phyloP scores from a whole-genome alignment of 2,888 invertebrate species.

The Dromius quadrimaculatus region DNA sequence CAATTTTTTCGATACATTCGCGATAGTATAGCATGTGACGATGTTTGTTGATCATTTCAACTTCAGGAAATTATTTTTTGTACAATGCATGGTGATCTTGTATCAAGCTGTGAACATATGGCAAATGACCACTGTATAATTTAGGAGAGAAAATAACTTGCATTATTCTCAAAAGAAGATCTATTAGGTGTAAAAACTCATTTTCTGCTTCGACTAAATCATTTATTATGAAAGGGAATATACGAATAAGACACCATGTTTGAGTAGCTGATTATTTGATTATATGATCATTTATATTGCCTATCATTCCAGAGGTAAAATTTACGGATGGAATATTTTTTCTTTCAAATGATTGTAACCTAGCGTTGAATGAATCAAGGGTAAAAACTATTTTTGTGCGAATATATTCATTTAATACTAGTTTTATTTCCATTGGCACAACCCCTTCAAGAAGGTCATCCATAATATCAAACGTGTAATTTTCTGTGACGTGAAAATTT shows the following conservation, averaged over 20 bases:
- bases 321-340: constrained; percentile 55
- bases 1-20: too few relatives aligned
- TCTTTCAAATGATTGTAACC: constrained; percentile 50
- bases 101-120: constrained; percentile 27
- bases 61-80: constrained; percentile 43
- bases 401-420: constrained; percentile 43
- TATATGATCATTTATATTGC: constrained; percentile 44
- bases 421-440: constrained; percentile 47
- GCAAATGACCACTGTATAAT: constrained; percentile 19
- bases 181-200: constrained; percentile 46
- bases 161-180: constrained; percentile 48
- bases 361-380: constrained; percentile 42
- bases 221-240: constrained; percentile 53
- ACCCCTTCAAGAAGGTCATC: constrained; percentile 53
- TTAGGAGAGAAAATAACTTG: constrained; percentile 53
- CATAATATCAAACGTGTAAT: constrained; percentile 49
- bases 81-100: constrained; percentile 36
- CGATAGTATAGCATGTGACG: too few relatives aligned
- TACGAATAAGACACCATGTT: constrained; percentile 54
- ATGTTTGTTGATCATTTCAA: constrained; percentile 48
- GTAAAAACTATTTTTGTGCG: background rate
- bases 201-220: constrained; percentile 50
- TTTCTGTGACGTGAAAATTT: constrained; percentile 46
- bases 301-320: constrained; percentile 44
- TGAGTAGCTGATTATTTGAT: constrained; percentile 52